Conservation (phyloP, 2,797 vertebrate species). For the Macrochelys suwanniensis region DNA sequence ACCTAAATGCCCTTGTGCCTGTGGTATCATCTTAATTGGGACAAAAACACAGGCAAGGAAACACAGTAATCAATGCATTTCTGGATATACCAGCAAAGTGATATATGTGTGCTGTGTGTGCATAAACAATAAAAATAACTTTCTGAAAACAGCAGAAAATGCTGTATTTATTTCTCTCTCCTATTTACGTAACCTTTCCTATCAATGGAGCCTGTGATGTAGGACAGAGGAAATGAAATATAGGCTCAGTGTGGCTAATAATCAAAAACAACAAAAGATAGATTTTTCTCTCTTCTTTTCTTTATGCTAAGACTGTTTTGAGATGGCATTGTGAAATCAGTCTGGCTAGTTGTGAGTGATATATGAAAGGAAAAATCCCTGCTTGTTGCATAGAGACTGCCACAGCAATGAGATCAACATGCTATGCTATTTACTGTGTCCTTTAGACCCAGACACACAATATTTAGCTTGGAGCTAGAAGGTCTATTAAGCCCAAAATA, state of each 20-base stretch:
- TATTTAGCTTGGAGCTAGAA: rapidly evolving
- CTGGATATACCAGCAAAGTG: not conserved
- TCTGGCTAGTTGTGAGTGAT: not conserved
- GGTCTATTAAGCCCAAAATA: not conserved
- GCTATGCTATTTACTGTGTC: not conserved
- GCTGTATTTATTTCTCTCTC: not conserved
- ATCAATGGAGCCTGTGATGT: not conserved
- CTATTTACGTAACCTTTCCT: not conserved
- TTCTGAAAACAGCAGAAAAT: not conserved
- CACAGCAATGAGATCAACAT: not conserved
- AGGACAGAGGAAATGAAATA: slow-evolving; percentile 3
- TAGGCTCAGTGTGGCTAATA: not conserved
- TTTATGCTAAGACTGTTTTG: not conserved
- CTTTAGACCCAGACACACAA: not conserved
- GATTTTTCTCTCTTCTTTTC: not conserved
- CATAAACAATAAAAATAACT: not conserved
- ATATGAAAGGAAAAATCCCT: not conserved
- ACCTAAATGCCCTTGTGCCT: not conserved
- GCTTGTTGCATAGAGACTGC: not conserved
- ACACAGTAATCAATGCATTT: not conserved
- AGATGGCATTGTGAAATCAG: not conserved
- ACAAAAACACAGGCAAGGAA: not conserved
- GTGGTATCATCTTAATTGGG: not conserved
- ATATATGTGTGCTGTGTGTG: not conserved
- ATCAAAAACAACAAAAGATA: slow-evolving; percentile 11